Conservation (phyloP, 2,888 invertebrate species). For the Parelbella ahira region DNA sequence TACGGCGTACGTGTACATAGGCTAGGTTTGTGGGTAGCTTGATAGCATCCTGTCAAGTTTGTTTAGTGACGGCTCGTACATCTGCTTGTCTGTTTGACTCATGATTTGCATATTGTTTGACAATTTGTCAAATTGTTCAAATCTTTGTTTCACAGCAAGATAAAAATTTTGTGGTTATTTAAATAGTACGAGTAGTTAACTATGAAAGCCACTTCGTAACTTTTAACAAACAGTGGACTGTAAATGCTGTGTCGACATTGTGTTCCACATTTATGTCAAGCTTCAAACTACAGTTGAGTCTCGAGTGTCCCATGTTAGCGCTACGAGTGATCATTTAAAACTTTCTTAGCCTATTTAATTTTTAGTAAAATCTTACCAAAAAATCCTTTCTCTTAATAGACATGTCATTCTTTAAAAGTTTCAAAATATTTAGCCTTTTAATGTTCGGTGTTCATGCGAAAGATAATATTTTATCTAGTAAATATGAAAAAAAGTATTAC, state of each 20-base stretch:
- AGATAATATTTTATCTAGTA: too few relatives aligned
- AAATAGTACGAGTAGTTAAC: too few relatives aligned
- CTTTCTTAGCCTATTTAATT: constrained; percentile 20
- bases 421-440: too few relatives aligned
- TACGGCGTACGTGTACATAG: not conserved
- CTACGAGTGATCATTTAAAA: constrained; percentile 25
- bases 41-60: not conserved
- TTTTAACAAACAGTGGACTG: constrained; percentile 41
- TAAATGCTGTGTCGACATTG: constrained; percentile 42
- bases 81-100: not conserved
- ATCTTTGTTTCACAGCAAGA: too few relatives aligned
- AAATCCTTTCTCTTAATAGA: too few relatives aligned
- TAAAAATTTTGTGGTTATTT: too few relatives aligned
- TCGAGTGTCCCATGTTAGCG: constrained; percentile 19
- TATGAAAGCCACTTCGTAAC: constrained; percentile 43
- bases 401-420: too few relatives aligned
- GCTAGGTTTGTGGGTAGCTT: too few relatives aligned
- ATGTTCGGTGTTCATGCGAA: too few relatives aligned
- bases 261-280: constrained; percentile 37
- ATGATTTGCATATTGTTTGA: too few relatives aligned
- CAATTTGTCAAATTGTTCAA: too few relatives aligned
- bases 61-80: not conserved
- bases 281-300: constrained; percentile 19
- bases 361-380: constrained; percentile 3
- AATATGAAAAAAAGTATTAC: too few relatives aligned